Evolutionary conservation across 2,888 invertebrate genomes (phyloP).

Genomic region (Schizaphis graminum): DNA sequence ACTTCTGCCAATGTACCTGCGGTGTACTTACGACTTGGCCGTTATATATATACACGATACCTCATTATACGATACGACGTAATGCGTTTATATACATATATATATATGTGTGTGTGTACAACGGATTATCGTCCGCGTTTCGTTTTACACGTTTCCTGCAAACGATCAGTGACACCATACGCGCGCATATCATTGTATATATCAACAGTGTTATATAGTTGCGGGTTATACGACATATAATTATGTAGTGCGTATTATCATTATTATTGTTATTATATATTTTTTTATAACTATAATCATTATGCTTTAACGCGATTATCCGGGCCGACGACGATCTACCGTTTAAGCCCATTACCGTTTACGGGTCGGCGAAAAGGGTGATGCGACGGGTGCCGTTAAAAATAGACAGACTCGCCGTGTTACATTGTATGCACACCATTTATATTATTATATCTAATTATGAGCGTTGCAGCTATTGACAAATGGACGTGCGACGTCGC

Average conservation of each 20-base stretch:
- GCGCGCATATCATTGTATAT: background rate
- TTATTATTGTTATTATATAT: background rate
- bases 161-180: background rate
- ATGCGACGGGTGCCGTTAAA: conserved; percentile 19
- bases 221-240: background rate
- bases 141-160: background rate
- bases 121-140: background rate
- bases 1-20: background rate
- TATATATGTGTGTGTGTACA: background rate
- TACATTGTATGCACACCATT: background rate
- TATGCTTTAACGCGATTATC: conserved; percentile 29
- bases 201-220: background rate
- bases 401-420: conserved; percentile 31
- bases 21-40: background rate
- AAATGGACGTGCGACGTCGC: background rate
- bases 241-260: background rate
- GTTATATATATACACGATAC: background rate
- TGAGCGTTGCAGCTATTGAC: conserved; percentile 13
- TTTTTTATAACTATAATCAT: background rate
- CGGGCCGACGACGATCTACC: background rate
- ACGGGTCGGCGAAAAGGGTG: background rate
- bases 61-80: background rate
- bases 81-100: background rate
- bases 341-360: conserved; percentile 32
- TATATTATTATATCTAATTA: background rate